phyloP scores from a whole-genome alignment of 2,113 vertebrate species.

The Paramisgurnus dabryanus region DNA sequence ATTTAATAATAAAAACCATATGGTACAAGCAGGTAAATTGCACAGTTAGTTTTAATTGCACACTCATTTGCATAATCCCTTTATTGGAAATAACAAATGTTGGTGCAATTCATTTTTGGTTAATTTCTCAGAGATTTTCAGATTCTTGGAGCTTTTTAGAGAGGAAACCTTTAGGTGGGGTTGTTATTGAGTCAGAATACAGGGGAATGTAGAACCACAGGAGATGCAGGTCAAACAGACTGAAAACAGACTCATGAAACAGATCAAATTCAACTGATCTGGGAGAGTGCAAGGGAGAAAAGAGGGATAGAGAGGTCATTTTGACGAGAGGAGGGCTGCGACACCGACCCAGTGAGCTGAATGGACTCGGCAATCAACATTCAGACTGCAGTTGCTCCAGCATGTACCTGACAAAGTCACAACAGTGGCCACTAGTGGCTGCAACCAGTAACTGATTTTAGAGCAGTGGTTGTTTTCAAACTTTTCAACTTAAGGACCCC shows the following conservation, averaged over 20 bases:
- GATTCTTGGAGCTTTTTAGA: not conserved
- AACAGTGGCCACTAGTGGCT: conserved; percentile 63
- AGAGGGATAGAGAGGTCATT: conserved; percentile 28
- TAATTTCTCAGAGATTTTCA: not conserved
- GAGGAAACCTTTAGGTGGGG: not conserved
- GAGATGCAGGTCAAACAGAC: conserved; percentile 18
- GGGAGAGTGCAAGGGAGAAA: not conserved
- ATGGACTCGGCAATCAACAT: conserved; percentile 72
- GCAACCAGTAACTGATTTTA: conserved; percentile 25
- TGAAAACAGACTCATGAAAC: conserved; percentile 20
- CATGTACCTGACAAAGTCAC: conserved; percentile 41
- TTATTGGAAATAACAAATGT: not conserved
- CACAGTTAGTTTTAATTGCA: not conserved
- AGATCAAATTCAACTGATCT: not conserved
- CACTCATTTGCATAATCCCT: not conserved
- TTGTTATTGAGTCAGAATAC: not conserved
- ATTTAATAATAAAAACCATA: no score
- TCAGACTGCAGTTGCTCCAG: conserved; percentile 51
- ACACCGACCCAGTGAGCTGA: conserved; percentile 62
- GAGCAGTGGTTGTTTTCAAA: conserved; percentile 34
- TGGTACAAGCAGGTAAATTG: not conserved
- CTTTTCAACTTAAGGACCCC: not conserved
- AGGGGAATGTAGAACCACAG: not conserved
- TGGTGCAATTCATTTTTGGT: not conserved
- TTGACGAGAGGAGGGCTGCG: conserved; percentile 29